These are phyloP conservation scores for Cordilura impudica DNA, from an alignment of 2,888 invertebrate species.

Conservation along the genomic window DNA sequence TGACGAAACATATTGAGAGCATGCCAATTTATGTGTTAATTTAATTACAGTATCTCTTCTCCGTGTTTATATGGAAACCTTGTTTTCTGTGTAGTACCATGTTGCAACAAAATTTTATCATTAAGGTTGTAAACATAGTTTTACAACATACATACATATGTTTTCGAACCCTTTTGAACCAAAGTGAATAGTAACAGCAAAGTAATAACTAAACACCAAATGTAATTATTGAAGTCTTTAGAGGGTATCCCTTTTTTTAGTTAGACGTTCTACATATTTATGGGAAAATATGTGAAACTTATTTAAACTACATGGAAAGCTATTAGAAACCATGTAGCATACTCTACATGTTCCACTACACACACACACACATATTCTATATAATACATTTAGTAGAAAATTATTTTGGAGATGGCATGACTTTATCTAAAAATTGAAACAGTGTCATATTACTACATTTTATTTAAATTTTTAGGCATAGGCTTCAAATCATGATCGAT, in stretches of 20 bases:
- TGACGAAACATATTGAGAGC: slow-evolving; percentile 46
- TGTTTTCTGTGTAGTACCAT: neutral
- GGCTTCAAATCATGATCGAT: too few relatives aligned
- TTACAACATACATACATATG: neutral
- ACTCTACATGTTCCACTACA: neutral
- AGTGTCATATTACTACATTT: too few relatives aligned
- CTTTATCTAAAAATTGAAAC: too few relatives aligned
- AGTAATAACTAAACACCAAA: slow-evolving; percentile 40
- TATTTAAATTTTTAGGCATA: too few relatives aligned
- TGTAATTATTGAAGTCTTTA: slow-evolving; percentile 50
- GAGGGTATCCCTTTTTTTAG: slow-evolving; percentile 25
- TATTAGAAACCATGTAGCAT: slow-evolving; percentile 26
- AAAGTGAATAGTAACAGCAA: neutral
- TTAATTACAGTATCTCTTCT: slow-evolving; percentile 41
- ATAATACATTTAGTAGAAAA: too few relatives aligned
- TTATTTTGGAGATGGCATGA: too few relatives aligned
- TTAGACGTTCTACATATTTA: neutral
- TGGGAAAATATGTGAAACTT: neutral
- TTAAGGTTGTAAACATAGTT: neutral
- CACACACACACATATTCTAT: too few relatives aligned
- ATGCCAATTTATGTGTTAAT: slow-evolving; percentile 57
- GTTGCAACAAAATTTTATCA: slow-evolving; percentile 9
- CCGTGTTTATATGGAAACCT: neutral
- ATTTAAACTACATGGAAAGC: slow-evolving; percentile 11
- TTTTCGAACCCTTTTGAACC: slow-evolving; percentile 7